A percentile compares a stretch with the other conserved stretches of the same genome.
Conservation (phyloP, 2,888 invertebrate species). For the Cerceris ruficornis region DNA sequence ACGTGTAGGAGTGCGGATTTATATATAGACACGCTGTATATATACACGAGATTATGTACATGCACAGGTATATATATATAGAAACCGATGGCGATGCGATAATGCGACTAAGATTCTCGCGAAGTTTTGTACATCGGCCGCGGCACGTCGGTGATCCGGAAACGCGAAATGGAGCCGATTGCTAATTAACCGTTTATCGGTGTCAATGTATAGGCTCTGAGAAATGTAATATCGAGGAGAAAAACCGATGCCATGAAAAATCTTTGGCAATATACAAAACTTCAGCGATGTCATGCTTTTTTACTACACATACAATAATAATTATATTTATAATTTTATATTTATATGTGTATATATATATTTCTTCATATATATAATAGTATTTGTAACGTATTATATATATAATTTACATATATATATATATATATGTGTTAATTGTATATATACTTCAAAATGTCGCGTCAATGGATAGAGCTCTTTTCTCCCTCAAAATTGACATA, state of each 20-base stretch:
- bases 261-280: conserved; percentile 37
- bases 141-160: not conserved
- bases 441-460: conserved; percentile 42
- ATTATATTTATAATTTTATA: not conserved
- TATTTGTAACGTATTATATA: conserved; percentile 32
- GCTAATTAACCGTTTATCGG: not conserved
- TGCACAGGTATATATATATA: conserved; percentile 8
- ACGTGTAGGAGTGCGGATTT: conserved; percentile 10
- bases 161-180: not conserved
- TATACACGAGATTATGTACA: not conserved
- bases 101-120: conserved; percentile 15
- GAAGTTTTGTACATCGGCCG: conserved; percentile 22
- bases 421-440: conserved; percentile 18
- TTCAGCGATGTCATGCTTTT: conserved; percentile 35
- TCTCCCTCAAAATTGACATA: conserved; percentile 60
- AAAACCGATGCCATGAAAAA: conserved; percentile 1
- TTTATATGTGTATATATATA: conserved; percentile 21
- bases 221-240: too few species aligned
- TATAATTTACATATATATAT: conserved; percentile 8
- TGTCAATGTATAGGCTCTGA: too few species aligned
- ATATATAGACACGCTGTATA: conserved; percentile 1
- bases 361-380: conserved; percentile 28
- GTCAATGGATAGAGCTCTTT: conserved; percentile 39
- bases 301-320: conserved; percentile 33
- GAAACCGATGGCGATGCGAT: conserved; percentile 38